phyloP scores from a whole-genome alignment of 1,140 invertebrate genomes.

The Lerema accius region DNA sequence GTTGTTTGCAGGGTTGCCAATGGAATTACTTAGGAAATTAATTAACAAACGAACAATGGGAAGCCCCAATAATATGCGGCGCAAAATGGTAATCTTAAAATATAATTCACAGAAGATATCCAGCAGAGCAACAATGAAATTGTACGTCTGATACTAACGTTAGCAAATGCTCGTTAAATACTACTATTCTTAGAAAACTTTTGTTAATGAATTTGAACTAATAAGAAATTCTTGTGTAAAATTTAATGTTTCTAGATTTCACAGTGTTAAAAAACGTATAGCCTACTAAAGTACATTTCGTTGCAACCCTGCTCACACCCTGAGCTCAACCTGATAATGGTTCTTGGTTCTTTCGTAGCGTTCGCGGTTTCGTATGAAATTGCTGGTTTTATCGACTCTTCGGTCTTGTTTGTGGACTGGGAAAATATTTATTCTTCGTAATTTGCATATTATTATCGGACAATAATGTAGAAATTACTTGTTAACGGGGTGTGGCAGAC shows the following conservation, averaged over 20 bases:
- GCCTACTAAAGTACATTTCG: no score
- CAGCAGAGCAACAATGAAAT: no score
- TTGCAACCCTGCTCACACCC: conserved; percentile 19
- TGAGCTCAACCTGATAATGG: conserved; percentile 37
- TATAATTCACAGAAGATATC: no score
- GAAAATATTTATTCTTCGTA: conserved; percentile 69
- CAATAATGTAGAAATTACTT: conserved; percentile 70
- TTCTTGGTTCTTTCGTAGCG: conserved; percentile 33
- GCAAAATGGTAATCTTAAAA: no score
- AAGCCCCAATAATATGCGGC: no score
- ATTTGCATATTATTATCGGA: conserved; percentile 59
- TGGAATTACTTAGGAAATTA: background rate
- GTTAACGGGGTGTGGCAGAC: conserved; percentile 34
- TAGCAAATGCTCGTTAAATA: no score
- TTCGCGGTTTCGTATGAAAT: conserved; percentile 44
- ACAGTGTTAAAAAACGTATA: no score
- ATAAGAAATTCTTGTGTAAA: no score
- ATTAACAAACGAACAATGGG: background rate
- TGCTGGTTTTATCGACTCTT: conserved; percentile 47
- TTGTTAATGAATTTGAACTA: no score
- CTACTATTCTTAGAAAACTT: no score
- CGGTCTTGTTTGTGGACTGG: conserved; percentile 51
- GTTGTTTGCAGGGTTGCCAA: conserved; percentile 32
- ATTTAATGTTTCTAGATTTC: no score
- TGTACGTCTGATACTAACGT: no score